Base-by-base conservation (phyloP, 2,113 vertebrate genomes). In the Menura novaehollandiae region DNA sequence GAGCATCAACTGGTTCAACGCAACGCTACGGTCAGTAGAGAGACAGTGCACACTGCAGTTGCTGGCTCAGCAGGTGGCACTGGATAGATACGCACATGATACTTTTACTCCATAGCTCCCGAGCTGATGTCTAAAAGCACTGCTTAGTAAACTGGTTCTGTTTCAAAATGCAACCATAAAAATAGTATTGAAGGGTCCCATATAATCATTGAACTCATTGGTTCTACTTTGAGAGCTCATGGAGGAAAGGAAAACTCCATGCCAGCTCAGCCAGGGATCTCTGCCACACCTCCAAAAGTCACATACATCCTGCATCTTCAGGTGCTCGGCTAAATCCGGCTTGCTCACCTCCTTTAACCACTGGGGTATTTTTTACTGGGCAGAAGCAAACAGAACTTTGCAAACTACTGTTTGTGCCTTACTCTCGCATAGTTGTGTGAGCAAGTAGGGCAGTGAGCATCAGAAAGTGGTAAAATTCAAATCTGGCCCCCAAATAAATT, bases 21-120 rank as follows among this genome's bases (percentile, higher is more conserved):
- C 37, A 64, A 44, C 32, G 23, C 82, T 60, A 37, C 0, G 1
- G 63, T 27, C 52, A 59, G 81, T 47, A 85, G 46, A 80, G 39
- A 60, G 21, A 51, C 66, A 24, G 72, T 10, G 77, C 83, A 93
- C 60, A 81, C 72, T 81, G 79, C 91, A 92, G 85, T 68, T 92
- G 86, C 79, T 94, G 94, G 52, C 93, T 96, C 89, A 92, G 91
- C 92, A 96, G 94, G 91, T 93, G 91, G 88, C 96, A 96, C 85
- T 95, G 92, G 83, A 84, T 92, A 86, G 91, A 96, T 74, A 83
- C 52, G 92, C 79, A 92, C 51, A 67, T 3, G 43, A 77, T 80
- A 67, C 49, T 88, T 86, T 9, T 18, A 66, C 51, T 85, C 43
- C 52, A 72, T 1, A 74, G 71, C 30, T 55, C 87, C 41, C 56